These are phyloP conservation scores for Napeogenes sylphis DNA, from an alignment of 2,888 invertebrate species.

Conservation along the genomic window DNA sequence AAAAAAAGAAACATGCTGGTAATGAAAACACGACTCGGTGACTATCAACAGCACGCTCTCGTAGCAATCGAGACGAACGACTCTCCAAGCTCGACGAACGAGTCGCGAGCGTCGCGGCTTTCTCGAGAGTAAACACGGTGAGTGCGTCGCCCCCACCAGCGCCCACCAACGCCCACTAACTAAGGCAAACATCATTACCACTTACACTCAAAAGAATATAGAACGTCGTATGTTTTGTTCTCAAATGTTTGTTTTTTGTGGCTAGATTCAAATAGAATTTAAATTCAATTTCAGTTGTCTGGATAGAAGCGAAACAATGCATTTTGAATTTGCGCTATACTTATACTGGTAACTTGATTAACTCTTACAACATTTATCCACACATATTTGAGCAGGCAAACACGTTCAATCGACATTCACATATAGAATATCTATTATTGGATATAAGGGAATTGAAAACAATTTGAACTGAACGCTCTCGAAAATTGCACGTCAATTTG, in stretches of 20 bases:
- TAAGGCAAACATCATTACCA: constrained; percentile 3
- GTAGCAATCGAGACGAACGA: constrained; percentile 23
- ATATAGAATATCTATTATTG: not conserved
- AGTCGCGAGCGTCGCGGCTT: constrained; percentile 7
- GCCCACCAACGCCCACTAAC: constrained; percentile 7
- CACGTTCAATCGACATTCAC: not conserved
- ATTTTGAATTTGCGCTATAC: too few relatives aligned
- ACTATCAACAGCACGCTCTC: constrained; percentile 13
- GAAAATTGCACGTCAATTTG: not conserved
- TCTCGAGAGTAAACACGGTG: constrained; percentile 13
- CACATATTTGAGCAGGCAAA: not conserved
- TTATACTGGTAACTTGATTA: too few relatives aligned
- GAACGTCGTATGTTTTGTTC: constrained; percentile 1
- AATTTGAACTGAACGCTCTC: not conserved
- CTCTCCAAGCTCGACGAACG: constrained; percentile 19
- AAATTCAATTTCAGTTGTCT: too few relatives aligned
- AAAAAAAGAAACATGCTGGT: not conserved
- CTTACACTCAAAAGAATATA: constrained; percentile 13
- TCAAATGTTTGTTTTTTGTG: too few relatives aligned
- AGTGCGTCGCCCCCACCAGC: constrained; percentile 12
- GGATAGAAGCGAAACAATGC: too few relatives aligned
- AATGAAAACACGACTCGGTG: constrained; percentile 12
- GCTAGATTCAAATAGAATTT: too few relatives aligned
- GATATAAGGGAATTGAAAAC: not conserved
- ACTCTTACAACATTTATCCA: too few relatives aligned